Evolutionary conservation across 2,888 invertebrate species (phyloP).

Genomic region (Tinea trinotella): DNA sequence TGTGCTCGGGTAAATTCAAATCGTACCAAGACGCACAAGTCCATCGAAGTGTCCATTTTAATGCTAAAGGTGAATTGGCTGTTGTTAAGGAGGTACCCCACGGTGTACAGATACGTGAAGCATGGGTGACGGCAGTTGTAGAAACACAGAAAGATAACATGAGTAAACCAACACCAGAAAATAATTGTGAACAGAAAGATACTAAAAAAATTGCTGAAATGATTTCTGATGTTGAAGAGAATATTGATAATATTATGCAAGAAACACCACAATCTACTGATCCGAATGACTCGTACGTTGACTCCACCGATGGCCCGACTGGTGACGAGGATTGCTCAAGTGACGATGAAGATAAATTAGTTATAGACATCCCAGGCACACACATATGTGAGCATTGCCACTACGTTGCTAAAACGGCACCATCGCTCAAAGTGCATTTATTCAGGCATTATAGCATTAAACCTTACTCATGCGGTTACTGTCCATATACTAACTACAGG

Average conservation of each 20-base stretch:
- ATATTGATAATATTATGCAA: too few species aligned
- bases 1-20: constrained; percentile 40
- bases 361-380: constrained; percentile 31
- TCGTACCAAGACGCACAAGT: constrained; percentile 57
- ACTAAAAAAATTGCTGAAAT: too few species aligned
- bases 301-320: background rate
- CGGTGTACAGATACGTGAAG: constrained; percentile 34
- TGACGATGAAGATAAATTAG: constrained; percentile 39
- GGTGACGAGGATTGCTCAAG: constrained; percentile 31
- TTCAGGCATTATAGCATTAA: constrained; percentile 58
- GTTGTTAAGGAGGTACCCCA: constrained; percentile 35
- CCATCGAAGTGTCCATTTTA: constrained; percentile 41
- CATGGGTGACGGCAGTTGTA: constrained; percentile 42
- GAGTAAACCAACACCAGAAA: too few species aligned
- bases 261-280: too few species aligned
- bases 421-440: constrained; percentile 47
- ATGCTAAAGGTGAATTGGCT: constrained; percentile 32
- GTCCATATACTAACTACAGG: constrained; percentile 30
- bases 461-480: constrained; percentile 53
- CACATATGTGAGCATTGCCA: constrained; percentile 39
- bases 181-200: too few species aligned
- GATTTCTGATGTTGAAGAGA: too few species aligned
- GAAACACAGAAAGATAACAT: constrained; percentile 36
- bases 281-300: too few species aligned
- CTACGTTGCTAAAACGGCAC: constrained; percentile 26